A percentile compares a stretch with the other conserved stretches of the same genome.
These are phyloP conservation scores for Trachemys scripta DNA, from an alignment of 2,113 vertebrate genomes.

Conservation along the genomic window DNA sequence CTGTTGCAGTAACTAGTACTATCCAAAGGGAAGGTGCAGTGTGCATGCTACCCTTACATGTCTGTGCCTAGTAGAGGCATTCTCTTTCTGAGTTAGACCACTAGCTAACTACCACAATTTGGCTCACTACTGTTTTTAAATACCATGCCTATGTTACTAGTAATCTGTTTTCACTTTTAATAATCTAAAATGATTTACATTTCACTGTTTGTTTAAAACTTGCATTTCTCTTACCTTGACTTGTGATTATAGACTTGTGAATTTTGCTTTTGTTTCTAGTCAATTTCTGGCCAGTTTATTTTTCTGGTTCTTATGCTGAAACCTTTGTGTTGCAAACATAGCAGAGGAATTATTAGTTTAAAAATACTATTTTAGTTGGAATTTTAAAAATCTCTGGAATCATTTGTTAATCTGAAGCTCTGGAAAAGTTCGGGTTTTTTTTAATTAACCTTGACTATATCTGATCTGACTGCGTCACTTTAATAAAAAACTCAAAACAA, in stretches of 20 bases:
- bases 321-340: neutral
- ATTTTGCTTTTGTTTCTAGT: neutral
- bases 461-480: neutral
- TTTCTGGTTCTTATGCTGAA: neutral
- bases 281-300: neutral
- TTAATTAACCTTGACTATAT: neutral
- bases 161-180: too few relatives aligned
- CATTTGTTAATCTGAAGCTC: neutral
- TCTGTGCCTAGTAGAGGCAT: too few relatives aligned
- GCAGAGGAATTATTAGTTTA: neutral
- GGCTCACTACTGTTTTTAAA: neutral
- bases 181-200: neutral
- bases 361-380: neutral
- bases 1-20: neutral
- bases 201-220: neutral
- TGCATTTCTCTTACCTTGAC: neutral
- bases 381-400: neutral
- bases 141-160: neutral
- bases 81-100: neutral
- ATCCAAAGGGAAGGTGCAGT: neutral
- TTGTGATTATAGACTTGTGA: neutral
- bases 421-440: neutral
- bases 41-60: rapidly evolving
- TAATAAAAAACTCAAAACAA: neutral
- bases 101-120: neutral